Evolutionary conservation across 2,797 vertebrate species (phyloP).

Genomic region (Enteromius thamalakanensis): DNA sequence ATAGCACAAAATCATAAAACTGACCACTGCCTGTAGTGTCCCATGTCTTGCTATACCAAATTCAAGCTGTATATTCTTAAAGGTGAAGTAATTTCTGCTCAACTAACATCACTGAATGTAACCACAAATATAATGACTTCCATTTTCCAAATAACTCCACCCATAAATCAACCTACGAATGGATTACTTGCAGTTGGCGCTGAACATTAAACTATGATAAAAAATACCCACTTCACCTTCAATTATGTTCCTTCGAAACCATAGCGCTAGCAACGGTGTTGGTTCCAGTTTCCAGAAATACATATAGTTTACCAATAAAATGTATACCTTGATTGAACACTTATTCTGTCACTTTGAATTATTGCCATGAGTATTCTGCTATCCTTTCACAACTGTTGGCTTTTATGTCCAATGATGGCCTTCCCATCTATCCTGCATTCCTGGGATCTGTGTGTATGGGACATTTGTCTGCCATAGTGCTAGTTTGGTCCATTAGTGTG

Average conservation of each 20-base stretch:
- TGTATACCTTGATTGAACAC: neutral
- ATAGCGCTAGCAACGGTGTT: neutral
- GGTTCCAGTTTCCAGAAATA: neutral
- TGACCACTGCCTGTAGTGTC: neutral
- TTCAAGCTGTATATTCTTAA: conserved; percentile 12
- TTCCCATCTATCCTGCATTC: conserved; percentile 28
- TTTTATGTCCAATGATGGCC: conserved; percentile 13
- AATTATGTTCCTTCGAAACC: neutral
- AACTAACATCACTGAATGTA: neutral
- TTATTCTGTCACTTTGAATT: conserved; percentile 46
- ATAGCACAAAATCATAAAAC: neutral
- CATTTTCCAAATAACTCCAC: conserved; percentile 24
- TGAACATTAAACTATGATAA: neutral
- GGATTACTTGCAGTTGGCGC: neutral
- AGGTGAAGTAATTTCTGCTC: conserved; percentile 2
- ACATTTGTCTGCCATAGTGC: conserved; percentile 53
- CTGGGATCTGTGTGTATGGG: conserved; percentile 45
- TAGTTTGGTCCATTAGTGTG: conserved; percentile 58
- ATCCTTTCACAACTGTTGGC: conserved; percentile 45
- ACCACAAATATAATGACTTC: conserved; percentile 15
- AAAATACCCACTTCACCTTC: neutral
- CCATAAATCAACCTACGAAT: neutral
- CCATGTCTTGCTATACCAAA: neutral
- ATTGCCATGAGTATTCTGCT: conserved; percentile 46
- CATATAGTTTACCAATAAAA: neutral